These are phyloP conservation scores for Cataglyphis altisquamis DNA, from an alignment of 2,888 invertebrate species.

Conservation along the genomic window DNA sequence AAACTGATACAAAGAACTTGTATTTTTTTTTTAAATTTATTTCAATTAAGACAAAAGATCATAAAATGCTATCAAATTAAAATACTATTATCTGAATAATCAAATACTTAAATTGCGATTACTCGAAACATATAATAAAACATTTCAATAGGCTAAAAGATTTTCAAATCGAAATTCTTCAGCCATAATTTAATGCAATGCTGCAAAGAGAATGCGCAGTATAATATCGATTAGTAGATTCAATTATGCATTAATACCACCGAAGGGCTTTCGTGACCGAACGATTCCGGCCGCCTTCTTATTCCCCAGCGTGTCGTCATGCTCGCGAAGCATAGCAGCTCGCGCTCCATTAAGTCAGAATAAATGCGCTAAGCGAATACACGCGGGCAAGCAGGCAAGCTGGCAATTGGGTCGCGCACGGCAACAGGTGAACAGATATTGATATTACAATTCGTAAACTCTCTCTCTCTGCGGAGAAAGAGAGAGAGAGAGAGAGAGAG, in stretches of 20 bases:
- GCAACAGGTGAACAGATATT: constrained; percentile 75
- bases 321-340: constrained; percentile 38
- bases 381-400: constrained; percentile 11
- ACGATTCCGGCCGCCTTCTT: constrained; percentile 43
- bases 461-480: constrained; percentile 15
- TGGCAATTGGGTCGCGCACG: constrained; percentile 49
- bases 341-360: constrained; percentile 53
- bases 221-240: constrained; percentile 44
- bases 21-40: not conserved
- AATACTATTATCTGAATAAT: not conserved
- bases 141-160: not conserved
- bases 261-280: constrained; percentile 49
- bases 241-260: constrained; percentile 50
- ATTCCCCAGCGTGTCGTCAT: constrained; percentile 51
- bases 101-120: not conserved
- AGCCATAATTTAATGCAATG: constrained; percentile 22
- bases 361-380: constrained; percentile 45
- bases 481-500: constrained; percentile 34
- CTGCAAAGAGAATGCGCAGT: constrained; percentile 31
- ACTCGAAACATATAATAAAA: not conserved
- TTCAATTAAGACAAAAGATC: not conserved
- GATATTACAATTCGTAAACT: constrained; percentile 73
- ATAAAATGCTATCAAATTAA: not conserved
- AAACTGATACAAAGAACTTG: not conserved
- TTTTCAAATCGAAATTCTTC: constrained; percentile 27